Evolutionary conservation across 2,888 invertebrate genomes (phyloP).

Genomic region (Mimachlamys varia): DNA sequence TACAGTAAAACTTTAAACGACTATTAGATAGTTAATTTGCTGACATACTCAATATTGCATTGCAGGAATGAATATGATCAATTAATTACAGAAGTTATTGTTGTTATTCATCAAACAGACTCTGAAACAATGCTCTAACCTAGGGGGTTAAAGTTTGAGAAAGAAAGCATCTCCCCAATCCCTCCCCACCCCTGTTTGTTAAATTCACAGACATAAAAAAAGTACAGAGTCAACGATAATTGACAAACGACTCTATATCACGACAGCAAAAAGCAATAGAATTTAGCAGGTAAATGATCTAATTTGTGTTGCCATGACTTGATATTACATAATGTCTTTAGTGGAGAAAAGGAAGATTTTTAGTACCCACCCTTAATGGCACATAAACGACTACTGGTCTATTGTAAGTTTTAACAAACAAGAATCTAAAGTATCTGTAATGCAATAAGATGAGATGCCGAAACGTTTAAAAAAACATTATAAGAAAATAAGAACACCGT

Average conservation of each 20-base stretch:
- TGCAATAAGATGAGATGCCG: background rate
- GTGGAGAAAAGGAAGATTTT: conserved; percentile 4
- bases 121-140: background rate
- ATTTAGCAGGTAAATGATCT: background rate
- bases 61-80: no score
- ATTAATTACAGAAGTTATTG: background rate
- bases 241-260: background rate
- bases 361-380: background rate
- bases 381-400: background rate
- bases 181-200: background rate
- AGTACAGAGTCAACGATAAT: background rate
- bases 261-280: conserved; percentile 1
- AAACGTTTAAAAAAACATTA: background rate
- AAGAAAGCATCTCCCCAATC: background rate
- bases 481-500: background rate
- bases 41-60: no score
- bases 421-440: background rate
- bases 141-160: background rate
- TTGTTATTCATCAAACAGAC: background rate
- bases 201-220: conserved; percentile 15
- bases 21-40: no score
- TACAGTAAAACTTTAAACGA: no score
- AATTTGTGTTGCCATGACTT: background rate
- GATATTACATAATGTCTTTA: background rate
- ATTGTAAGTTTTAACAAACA: background rate